Evolutionary conservation across 2,797 vertebrate genomes (phyloP).

Genomic region (Clarias platycephalus): DNA sequence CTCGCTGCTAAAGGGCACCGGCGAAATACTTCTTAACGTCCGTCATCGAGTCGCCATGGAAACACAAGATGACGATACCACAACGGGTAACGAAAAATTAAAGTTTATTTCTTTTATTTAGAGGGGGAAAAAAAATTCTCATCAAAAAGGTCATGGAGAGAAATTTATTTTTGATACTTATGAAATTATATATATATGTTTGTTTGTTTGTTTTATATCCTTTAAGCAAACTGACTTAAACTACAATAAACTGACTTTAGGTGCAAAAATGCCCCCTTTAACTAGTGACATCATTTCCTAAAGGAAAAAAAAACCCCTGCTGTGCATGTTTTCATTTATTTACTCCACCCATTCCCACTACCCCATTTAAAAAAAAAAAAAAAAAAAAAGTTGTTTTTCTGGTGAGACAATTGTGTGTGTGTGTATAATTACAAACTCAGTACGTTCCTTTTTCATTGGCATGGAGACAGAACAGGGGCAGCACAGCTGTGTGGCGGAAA

Average conservation of each 20-base stretch:
- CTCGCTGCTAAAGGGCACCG: slow-evolving; percentile 4
- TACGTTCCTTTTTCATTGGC: neutral
- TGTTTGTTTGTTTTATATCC: no score
- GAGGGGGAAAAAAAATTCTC: neutral
- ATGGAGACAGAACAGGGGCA: neutral
- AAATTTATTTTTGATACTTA: neutral
- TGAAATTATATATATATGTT: neutral
- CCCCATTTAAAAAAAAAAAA: no score
- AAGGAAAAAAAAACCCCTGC: neutral
- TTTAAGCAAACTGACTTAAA: neutral
- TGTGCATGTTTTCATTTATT: neutral
- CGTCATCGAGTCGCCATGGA: slow-evolving; percentile 5
- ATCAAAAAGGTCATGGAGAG: neutral
- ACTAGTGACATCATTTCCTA: neutral
- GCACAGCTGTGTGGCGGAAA: neutral
- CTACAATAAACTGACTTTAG: neutral
- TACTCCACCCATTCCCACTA: neutral
- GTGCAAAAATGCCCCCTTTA: neutral
- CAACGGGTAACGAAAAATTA: neutral
- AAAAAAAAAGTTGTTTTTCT: neutral
- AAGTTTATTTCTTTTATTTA: neutral
- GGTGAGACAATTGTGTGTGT: neutral
- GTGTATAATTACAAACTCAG: neutral
- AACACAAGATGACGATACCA: neutral
- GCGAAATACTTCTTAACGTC: neutral